A percentile compares a stretch with the other conserved stretches of the same genome.
phyloP scores from a whole-genome alignment of 2,113 vertebrate genomes.

The Sylvia atricapilla region DNA sequence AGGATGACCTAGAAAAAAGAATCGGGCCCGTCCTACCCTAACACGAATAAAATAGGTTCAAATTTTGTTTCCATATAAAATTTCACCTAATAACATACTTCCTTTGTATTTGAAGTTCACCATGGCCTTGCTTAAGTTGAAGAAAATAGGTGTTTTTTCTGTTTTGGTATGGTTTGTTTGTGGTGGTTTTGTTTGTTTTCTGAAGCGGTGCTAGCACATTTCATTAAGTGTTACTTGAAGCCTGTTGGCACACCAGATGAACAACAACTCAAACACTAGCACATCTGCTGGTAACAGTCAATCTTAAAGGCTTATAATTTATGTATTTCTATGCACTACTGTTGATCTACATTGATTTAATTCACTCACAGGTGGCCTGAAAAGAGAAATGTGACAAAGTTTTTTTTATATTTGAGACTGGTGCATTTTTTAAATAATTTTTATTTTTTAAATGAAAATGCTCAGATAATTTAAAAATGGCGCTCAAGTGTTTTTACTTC shows the following conservation, averaged over 20 bases:
- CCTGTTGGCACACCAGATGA: not conserved
- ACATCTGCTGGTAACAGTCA: not conserved
- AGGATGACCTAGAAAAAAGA: not conserved
- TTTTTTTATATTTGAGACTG: not conserved
- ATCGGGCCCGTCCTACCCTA: not conserved
- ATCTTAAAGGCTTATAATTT: not conserved
- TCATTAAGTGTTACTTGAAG: not conserved
- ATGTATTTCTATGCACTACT: not conserved
- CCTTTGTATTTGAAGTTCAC: not conserved
- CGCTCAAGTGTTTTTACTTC: not conserved
- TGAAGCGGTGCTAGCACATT: not conserved
- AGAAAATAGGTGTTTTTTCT: not conserved
- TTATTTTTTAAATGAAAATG: not conserved
- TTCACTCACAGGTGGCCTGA: not conserved
- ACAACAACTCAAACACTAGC: not conserved
- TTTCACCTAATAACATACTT: not conserved
- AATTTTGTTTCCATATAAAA: not conserved
- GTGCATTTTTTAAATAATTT: not conserved
- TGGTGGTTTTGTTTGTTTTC: not conserved
- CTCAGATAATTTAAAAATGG: not conserved
- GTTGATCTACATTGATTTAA: not conserved
- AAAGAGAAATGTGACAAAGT: not conserved
- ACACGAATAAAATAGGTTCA: not conserved
- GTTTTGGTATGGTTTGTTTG: not conserved
- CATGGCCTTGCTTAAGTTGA: not conserved